Base-by-base conservation (phyloP, 2,113 vertebrate genomes). In the Notechis scutatus region DNA sequence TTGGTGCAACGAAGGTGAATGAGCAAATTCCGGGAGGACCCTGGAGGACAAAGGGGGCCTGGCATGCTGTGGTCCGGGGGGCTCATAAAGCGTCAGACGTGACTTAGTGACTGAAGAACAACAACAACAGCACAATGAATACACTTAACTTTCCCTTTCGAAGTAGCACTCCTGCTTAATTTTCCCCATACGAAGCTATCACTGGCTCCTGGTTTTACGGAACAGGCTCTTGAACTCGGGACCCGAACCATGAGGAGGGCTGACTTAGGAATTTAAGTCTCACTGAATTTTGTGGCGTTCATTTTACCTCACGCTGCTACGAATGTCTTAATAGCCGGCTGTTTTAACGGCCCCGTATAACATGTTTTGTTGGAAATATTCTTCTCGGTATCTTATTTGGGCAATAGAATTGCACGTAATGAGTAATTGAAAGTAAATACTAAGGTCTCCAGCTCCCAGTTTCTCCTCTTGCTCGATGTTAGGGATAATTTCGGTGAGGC, bases 371-470 rank as follows among this genome's bases (percentile, higher is more conserved):
- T 81, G 6, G 34, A n/a, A 50, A 5, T 26, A 45, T 5, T 3
- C 39, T 61, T 92, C 74, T 24, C 15, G 74, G 11, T 54, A 29
- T 57, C 34, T 29, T 89, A 91, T 15, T 47, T 61, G 47, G 47
- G 8, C 47, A 50, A 54, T 21, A 47, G 81, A 93, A 69, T 61
- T 57, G 50, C 24, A 95, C 90, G 90, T 90, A 7, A 57, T 93
- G 61, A 92, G 86, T 87, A 94, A 92, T 94, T 92, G 92, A 90
- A 93, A 90, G 92, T 94, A 91, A 92, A 50, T 92, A 93, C 95
- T 93, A 92, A 0, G 47, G 47, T 50, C 47, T 50, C 47, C 8
- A 47, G 39, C 14, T 91, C 93, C 57, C 85, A 26, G 29, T 39
- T 91, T 61, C 92, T 26, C 18, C 92, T 69, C 91, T 92, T 90